phyloP scores from a whole-genome alignment of 2,113 vertebrate genomes.

The Daphoenositta chrysoptera region DNA sequence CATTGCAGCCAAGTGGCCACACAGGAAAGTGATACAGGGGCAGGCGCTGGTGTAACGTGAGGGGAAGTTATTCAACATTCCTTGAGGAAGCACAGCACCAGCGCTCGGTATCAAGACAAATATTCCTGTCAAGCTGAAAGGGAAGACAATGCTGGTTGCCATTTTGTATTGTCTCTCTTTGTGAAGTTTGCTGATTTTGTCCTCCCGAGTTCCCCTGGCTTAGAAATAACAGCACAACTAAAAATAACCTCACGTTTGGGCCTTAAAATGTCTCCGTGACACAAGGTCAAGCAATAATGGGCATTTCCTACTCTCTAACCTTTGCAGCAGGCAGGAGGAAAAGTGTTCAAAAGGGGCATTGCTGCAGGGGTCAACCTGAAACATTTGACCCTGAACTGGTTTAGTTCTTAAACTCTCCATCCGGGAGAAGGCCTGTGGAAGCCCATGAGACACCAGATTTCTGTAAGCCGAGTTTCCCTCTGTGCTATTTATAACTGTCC shows the following conservation, averaged over 20 bases:
- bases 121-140: conserved; percentile 31
- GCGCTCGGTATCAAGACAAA: conserved; percentile 1
- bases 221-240: conserved; percentile 46
- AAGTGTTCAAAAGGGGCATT: conserved; percentile 66
- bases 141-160: conserved; percentile 1
- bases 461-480: background rate
- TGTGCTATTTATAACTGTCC: background rate
- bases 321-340: conserved; percentile 71
- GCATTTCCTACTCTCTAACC: conserved; percentile 75
- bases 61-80: conserved; percentile 56
- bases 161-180: background rate
- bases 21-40: conserved; percentile 54
- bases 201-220: background rate
- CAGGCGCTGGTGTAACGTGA: conserved; percentile 22
- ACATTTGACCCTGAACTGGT: conserved; percentile 70
- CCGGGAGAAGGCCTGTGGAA: conserved; percentile 9
- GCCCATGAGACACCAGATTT: background rate
- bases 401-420: conserved; percentile 49
- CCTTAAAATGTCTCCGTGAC: conserved; percentile 57
- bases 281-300: conserved; percentile 66
- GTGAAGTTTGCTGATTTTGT: conserved; percentile 17
- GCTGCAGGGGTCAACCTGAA: conserved; percentile 63
- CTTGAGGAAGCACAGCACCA: conserved; percentile 31
- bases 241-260: conserved; percentile 55
- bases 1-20: conserved; percentile 37